phyloP scores from a whole-genome alignment of 1,140 invertebrate genomes.

The Brachionus rubens region DNA sequence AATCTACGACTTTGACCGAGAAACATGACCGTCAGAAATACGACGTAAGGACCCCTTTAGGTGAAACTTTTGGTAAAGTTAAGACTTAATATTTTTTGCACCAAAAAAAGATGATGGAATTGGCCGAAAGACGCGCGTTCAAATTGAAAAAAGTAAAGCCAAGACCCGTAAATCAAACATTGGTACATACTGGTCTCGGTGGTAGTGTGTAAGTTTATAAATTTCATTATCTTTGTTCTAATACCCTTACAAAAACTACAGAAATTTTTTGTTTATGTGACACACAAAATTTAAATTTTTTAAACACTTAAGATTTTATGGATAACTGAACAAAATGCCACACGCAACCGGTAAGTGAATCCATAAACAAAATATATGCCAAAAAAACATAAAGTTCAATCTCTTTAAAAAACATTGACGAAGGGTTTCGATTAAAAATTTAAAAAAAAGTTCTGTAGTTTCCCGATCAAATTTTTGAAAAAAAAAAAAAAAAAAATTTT shows the following conservation, averaged over 20 bases:
- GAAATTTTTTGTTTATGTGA: conserved; percentile 1
- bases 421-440: background rate
- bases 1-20: conserved; percentile 98
- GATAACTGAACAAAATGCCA: conserved; percentile 8
- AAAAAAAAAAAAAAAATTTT: conserved; percentile 3
- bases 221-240: too few species aligned
- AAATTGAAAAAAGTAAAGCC: conserved; percentile 57
- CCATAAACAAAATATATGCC: too few species aligned
- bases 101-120: conserved; percentile 57
- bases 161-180: conserved; percentile 47
- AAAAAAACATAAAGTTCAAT: too few species aligned
- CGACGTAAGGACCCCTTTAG: too few species aligned
- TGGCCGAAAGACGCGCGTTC: conserved; percentile 58
- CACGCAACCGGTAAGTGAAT: conserved; percentile 47
- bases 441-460: conserved; percentile 32
- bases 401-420: background rate
- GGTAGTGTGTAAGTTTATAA: conserved; percentile 46
- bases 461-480: background rate
- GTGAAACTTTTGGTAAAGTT: background rate
- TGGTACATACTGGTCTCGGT: conserved; percentile 47
- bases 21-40: conserved; percentile 98
- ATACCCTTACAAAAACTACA: too few species aligned
- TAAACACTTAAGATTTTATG: conserved; percentile 30
- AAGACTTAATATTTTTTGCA: background rate
- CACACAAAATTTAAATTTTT: background rate